Evolutionary conservation across 53 echinoderm and acorn worm species (phyloP), one percentile per base, ranked within the genome.

Genomic region (Paracentrotus lividus): DNA sequence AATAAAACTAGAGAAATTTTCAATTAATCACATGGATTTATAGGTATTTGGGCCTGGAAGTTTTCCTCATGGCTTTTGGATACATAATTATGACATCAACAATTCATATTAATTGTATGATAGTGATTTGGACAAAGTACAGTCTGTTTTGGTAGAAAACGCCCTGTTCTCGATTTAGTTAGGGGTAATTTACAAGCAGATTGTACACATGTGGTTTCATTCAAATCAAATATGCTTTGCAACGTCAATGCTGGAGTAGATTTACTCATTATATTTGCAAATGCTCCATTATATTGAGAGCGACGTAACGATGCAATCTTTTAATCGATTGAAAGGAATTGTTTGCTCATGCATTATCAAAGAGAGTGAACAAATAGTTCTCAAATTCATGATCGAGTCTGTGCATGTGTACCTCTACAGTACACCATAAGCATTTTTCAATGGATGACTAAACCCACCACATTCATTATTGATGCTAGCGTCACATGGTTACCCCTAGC

Each of bases 401-500:
- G 26, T 44, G 44, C 26, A 81, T 81, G 26, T 81, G 81, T n/a
- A 81, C 81, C 26, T 81, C 45, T 81, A 44, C 77, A 42, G 26
- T 49, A 27, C 47, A n/a, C n/a, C n/a, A n/a, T n/a, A 81, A n/a
- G 81, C 49, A 26, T 81, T 72, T n/a, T 45, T 45, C 26, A 26
- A 24, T 81, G 20, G 81, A n/a, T 81, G 81, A 81, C 81, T 81
- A 44, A 81, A 2, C 81, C 10, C 15, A 40, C 76, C 23, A 47
- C 47, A 55, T 18, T 53, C 56, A 86, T 86, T 34, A 86, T 34
- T 34, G 34, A 86, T 86, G 86, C 56, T 38, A 56, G 86, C 86
- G 56, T 86, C 86, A 86, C 34, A 38, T 86, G 32, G 86, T 86
- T 86, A 56, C 86, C 56, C 54, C 8, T 86, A 86, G 86, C 55